phyloP scores from a whole-genome alignment of 2,113 vertebrate genomes.

The Spermophilus dauricus region DNA sequence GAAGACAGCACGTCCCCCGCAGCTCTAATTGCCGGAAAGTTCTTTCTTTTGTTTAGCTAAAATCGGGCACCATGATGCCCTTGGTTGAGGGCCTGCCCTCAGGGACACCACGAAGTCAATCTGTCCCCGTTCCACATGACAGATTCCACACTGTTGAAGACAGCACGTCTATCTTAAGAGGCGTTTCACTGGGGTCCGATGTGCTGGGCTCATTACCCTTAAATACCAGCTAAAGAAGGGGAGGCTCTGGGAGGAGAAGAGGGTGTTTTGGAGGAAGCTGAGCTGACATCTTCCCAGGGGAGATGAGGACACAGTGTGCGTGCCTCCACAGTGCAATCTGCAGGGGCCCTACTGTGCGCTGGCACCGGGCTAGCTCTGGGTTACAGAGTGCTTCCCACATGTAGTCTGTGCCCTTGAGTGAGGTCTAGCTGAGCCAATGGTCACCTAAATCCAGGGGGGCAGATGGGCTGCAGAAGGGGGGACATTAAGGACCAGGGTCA shows the following conservation, averaged over 20 bases:
- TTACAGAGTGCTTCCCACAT: accelerated
- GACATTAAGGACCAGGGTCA: not conserved
- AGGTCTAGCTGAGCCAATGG: not conserved
- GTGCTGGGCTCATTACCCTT: constrained; percentile 69
- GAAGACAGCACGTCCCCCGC: constrained; percentile 22
- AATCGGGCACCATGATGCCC: constrained; percentile 52
- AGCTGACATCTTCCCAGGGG: not conserved
- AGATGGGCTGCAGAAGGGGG: accelerated
- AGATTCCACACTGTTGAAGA: constrained; percentile 47
- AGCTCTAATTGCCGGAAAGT: constrained; percentile 62
- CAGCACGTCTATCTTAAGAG: constrained; percentile 70
- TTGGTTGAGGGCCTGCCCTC: constrained; percentile 64
- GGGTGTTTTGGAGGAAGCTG: constrained; percentile 33
- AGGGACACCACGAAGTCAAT: not conserved
- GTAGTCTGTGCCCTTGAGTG: not conserved
- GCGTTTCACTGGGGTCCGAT: constrained; percentile 58
- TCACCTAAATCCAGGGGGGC: not conserved
- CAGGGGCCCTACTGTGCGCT: accelerated
- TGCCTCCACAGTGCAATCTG: too few relatives aligned
- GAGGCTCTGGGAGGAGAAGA: constrained; percentile 12
- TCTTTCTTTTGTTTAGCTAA: constrained; percentile 23
- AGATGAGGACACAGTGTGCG: not conserved
- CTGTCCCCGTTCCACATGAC: constrained; percentile 48
- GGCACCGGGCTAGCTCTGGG: accelerated
- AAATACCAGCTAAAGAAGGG: constrained; percentile 70